These are phyloP conservation scores for Fopius arisanus DNA, from an alignment of 1,140 invertebrate genomes.

Conservation along the genomic window DNA sequence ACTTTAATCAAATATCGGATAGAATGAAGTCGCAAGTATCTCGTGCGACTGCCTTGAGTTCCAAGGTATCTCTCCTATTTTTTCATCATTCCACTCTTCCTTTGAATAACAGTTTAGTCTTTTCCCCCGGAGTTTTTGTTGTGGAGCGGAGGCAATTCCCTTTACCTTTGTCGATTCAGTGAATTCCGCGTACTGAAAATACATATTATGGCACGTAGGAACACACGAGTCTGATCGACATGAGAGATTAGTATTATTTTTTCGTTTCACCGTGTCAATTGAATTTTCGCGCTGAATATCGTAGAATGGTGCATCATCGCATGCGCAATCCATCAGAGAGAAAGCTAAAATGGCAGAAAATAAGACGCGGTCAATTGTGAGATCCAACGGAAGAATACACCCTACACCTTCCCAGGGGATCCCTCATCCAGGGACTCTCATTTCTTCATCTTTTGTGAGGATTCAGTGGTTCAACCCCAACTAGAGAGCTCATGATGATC, in stretches of 20 bases:
- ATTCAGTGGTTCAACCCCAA: not conserved
- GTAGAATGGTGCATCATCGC: not conserved
- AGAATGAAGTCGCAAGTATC: constrained; percentile 38
- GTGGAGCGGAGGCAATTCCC: constrained; percentile 11
- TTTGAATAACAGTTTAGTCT: not conserved
- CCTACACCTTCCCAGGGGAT: constrained; percentile 25
- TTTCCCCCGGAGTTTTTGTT: not conserved
- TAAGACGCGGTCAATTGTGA: not conserved
- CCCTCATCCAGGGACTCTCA: constrained; percentile 46
- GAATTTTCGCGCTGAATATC: too few species aligned
- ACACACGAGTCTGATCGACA: too few species aligned
- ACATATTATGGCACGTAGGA: not conserved
- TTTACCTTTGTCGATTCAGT: not conserved
- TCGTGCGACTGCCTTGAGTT: constrained; percentile 3
- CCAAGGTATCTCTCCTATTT: not conserved
- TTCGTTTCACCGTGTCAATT: not conserved
- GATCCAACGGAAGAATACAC: constrained; percentile 17
- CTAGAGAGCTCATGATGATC: not conserved
- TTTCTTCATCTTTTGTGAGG: constrained; percentile 37
- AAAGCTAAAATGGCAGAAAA: not conserved
- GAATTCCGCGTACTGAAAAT: not conserved
- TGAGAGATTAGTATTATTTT: not conserved
- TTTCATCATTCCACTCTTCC: constrained; percentile 8
- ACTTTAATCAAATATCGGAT: constrained; percentile 57
- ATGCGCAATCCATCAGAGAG: not conserved